Conservation (phyloP, 2,888 invertebrate species). For the Tribolium freemani region DNA sequence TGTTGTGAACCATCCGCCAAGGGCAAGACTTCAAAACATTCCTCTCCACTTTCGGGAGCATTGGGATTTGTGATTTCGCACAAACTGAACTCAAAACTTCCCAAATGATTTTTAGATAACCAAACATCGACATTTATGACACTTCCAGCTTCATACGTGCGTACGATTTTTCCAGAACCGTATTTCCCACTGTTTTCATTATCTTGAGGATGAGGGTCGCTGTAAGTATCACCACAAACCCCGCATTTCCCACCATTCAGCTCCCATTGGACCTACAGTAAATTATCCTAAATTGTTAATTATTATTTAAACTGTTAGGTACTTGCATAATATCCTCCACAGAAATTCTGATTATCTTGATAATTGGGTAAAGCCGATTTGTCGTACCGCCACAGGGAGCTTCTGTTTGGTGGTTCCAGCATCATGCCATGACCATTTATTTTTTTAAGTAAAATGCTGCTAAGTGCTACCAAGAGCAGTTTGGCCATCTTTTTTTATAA, state of each 20-base stretch:
- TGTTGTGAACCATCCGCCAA: conserved; percentile 57
- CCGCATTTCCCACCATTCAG: conserved; percentile 55
- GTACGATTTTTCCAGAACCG: conserved; percentile 64
- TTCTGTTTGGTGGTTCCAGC: conserved; percentile 69
- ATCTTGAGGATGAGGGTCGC: conserved; percentile 56
- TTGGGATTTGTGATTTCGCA: conserved; percentile 67
- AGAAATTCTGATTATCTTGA: conserved; percentile 69
- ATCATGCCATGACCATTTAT: conserved; percentile 67
- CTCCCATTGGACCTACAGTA: conserved; percentile 38
- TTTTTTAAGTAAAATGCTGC: not conserved
- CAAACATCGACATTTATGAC: conserved; percentile 55
- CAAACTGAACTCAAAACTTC: conserved; percentile 61
- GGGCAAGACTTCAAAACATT: conserved; percentile 67
- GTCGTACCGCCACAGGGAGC: conserved; percentile 69
- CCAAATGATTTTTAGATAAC: conserved; percentile 63
- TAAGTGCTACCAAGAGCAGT: not conserved
- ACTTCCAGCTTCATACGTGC: conserved; percentile 57
- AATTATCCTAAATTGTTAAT: not conserved
- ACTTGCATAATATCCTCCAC: conserved; percentile 65
- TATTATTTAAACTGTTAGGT: too few relatives aligned
- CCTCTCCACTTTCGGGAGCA: conserved; percentile 68
- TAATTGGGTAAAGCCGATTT: conserved; percentile 67
- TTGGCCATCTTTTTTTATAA: not conserved
- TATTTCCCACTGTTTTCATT: conserved; percentile 65
- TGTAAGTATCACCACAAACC: conserved; percentile 61